phyloP scores from a whole-genome alignment of 2,113 vertebrate genomes.

The Sceloporus tristichus region DNA sequence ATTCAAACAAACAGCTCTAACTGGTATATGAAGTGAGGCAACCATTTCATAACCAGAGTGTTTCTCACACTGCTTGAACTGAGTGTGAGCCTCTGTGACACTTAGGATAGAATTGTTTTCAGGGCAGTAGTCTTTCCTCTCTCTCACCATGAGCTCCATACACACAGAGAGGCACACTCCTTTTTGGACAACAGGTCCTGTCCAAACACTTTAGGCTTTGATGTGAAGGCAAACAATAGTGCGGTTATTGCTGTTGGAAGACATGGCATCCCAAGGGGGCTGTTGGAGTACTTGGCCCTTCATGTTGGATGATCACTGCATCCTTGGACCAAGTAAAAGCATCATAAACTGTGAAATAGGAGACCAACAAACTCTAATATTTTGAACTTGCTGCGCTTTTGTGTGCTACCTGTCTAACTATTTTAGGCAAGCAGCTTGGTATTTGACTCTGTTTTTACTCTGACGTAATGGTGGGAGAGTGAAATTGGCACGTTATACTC shows the following conservation, averaged over 20 bases:
- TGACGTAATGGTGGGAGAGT: background rate
- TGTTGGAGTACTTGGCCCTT: background rate
- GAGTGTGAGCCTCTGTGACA: background rate
- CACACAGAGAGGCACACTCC: too few relatives aligned
- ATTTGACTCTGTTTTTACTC: background rate
- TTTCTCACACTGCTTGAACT: background rate
- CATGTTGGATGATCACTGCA: background rate
- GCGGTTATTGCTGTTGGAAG: too few relatives aligned
- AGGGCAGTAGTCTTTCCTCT: background rate
- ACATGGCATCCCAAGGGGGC: background rate
- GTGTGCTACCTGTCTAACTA: background rate
- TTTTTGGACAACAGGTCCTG: background rate
- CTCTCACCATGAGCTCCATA: background rate
- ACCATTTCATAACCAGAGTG: background rate
- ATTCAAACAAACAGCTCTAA: background rate
- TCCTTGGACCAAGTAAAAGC: background rate
- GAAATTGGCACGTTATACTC: background rate
- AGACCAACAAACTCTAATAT: background rate
- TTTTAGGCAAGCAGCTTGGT: too few relatives aligned
- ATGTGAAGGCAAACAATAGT: background rate
- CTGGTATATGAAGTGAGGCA: too few relatives aligned
- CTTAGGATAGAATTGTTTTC: background rate
- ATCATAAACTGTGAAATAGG: background rate
- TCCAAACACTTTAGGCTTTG: too few relatives aligned
- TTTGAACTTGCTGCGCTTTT: background rate